Evolutionary conservation across 2,113 vertebrate genomes (phyloP).

Genomic region (Arothron firmamentum): DNA sequence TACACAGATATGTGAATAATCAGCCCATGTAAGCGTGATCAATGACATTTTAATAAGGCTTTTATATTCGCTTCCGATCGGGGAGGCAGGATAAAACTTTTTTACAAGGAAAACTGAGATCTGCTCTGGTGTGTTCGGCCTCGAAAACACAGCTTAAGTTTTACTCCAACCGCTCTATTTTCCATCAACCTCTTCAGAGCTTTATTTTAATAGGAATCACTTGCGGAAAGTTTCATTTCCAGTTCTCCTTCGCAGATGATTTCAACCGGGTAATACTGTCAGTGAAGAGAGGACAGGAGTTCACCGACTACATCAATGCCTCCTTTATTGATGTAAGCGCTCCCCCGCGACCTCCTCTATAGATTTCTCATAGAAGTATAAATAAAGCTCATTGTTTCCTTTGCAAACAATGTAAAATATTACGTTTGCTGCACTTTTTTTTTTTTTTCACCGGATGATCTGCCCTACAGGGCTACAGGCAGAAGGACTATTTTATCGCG

Average conservation of each 20-base stretch:
- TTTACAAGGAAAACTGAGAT: conserved; percentile 25
- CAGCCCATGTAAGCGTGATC: conserved; percentile 45
- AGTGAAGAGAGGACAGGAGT: conserved; percentile 95
- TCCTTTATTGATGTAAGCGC: conserved; percentile 95
- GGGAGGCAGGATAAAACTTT: conserved; percentile 28
- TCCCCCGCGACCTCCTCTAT: conserved; percentile 46
- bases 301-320: conserved; percentile 96
- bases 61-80: too few relatives aligned
- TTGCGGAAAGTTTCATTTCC: conserved; percentile 53
- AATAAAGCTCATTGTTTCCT: conserved; percentile 67
- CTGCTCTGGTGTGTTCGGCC: conserved; percentile 15
- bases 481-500: conserved; percentile 90
- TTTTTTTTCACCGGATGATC: conserved; percentile 59
- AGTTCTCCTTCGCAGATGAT: conserved; percentile 79
- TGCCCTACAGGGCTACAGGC: conserved; percentile 84
- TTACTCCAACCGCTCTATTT: conserved; percentile 10
- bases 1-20: conserved; percentile 49
- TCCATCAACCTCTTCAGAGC: conserved; percentile 32
- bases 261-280: conserved; percentile 98
- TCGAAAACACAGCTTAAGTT: conserved; percentile 46
- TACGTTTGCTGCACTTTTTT: conserved; percentile 54
- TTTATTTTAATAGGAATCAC: conserved; percentile 53
- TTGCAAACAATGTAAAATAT: conserved; percentile 69
- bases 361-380: conserved; percentile 69
- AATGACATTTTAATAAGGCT: conserved; percentile 35